Conservation (phyloP, 2,888 invertebrate genomes). For the Neocrepidodera transversa region DNA sequence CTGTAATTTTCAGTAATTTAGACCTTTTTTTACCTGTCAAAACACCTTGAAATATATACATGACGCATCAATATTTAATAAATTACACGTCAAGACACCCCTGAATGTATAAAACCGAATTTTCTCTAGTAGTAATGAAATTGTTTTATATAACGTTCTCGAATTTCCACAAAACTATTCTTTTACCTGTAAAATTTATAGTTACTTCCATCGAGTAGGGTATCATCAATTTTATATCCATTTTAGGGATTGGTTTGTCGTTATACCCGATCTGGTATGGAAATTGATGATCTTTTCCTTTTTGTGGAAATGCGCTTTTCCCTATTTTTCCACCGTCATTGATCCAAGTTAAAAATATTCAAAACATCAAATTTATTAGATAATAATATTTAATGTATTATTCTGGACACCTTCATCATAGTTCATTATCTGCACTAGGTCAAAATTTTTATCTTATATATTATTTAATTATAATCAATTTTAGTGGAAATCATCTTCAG, state of each 20-base stretch:
- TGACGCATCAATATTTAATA: neutral
- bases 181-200: constrained; percentile 31
- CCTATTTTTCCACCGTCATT: constrained; percentile 1
- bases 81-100: no score
- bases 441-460: no score
- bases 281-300: constrained; percentile 31
- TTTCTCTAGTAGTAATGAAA: constrained; percentile 7
- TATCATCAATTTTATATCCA: constrained; percentile 35
- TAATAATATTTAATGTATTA: no score
- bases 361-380: no score
- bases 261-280: constrained; percentile 20
- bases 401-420: no score
- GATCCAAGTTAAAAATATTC: no score
- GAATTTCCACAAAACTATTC: constrained; percentile 16
- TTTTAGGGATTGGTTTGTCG: constrained; percentile 33
- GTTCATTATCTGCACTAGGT: no score
- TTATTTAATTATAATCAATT: no score
- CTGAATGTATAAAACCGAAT: no score
- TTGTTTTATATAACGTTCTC: constrained; percentile 6
- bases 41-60: neutral
- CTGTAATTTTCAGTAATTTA: constrained; percentile 6
- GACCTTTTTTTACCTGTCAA: neutral
- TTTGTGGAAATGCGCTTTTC: constrained; percentile 11
- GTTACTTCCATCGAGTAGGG: constrained; percentile 28
- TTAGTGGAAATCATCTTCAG: no score